A percentile compares a stretch with the other conserved stretches of the same genome.
These are phyloP conservation scores for Arctopsyche grandis DNA, from an alignment of 1,140 invertebrate species.

Conservation along the genomic window DNA sequence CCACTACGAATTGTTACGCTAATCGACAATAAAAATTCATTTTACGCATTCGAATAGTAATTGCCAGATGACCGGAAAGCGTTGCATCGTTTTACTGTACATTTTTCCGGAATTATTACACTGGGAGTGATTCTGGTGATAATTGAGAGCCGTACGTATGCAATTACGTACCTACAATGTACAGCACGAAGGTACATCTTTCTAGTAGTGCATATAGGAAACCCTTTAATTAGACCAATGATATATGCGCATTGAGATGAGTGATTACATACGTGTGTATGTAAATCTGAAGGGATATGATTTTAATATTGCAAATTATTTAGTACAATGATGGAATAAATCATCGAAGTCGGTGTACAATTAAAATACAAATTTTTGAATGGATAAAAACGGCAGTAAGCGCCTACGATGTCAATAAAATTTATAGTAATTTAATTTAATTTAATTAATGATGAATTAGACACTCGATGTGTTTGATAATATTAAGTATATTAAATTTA, in stretches of 20 bases:
- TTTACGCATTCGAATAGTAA: slow-evolving; percentile 8
- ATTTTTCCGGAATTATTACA: background rate
- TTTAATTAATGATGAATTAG: too few relatives aligned
- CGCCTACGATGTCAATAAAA: background rate
- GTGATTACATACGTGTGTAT: slow-evolving; percentile 3
- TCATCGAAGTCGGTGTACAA: slow-evolving; percentile 27
- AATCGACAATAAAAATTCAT: slow-evolving; percentile 22
- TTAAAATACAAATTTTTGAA: slow-evolving; percentile 19
- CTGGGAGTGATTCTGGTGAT: background rate
- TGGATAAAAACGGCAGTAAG: slow-evolving; percentile 17
- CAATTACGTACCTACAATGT: background rate
- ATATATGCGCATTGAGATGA: slow-evolving; percentile 21
- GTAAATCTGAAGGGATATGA: slow-evolving; percentile 4
- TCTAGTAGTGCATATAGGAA: background rate
- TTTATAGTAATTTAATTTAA: too few relatives aligned
- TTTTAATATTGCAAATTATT: slow-evolving; percentile 49
- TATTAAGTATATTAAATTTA: too few relatives aligned
- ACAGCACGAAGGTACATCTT: background rate
- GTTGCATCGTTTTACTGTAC: slow-evolving; percentile 13
- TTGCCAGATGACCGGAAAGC: slow-evolving; percentile 6
- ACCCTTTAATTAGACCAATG: slow-evolving; percentile 39
- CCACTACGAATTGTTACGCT: too few relatives aligned
- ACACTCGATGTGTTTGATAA: too few relatives aligned
- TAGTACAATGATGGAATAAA: slow-evolving; percentile 47
- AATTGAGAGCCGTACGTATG: background rate